Evolutionary conservation across 2,797 vertebrate genomes (phyloP).

Genomic region (Centroberyx gerrardi): DNA sequence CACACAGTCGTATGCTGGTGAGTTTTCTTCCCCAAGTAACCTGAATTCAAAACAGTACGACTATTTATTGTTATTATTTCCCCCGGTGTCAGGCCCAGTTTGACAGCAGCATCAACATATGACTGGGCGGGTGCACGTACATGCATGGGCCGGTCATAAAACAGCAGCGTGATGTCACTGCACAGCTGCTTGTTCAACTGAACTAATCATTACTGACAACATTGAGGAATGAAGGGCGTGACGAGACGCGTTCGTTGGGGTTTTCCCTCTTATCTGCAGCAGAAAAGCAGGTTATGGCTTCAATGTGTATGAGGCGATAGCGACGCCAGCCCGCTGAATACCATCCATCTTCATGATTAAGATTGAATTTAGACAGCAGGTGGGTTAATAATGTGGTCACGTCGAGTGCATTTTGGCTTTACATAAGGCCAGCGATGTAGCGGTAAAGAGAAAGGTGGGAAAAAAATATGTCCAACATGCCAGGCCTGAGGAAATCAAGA

Average conservation of each 20-base stretch:
- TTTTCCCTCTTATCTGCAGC: constrained; percentile 50
- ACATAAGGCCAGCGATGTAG: no score
- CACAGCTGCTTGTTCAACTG: background rate
- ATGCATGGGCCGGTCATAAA: background rate
- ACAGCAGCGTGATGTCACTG: background rate
- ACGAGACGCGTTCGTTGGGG: background rate
- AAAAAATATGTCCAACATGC: constrained; percentile 41
- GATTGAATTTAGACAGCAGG: no score
- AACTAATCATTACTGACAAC: constrained; percentile 14
- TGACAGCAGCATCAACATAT: background rate
- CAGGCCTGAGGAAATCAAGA: constrained; percentile 74
- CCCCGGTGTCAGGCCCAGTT: no score
- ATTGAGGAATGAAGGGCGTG: constrained; percentile 32
- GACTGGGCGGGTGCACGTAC: no score
- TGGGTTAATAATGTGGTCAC: no score
- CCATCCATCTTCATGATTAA: background rate
- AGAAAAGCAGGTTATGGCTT: constrained; percentile 21
- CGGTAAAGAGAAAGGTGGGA: no score
- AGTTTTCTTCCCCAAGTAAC: no score
- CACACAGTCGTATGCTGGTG: no score
- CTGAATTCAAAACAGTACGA: no score
- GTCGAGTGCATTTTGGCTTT: no score
- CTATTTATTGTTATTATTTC: no score
- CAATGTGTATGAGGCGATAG: background rate
- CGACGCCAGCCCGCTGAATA: no score